Conservation (phyloP, 2,888 invertebrate genomes). For the Eugnorisma glareosa region DNA sequence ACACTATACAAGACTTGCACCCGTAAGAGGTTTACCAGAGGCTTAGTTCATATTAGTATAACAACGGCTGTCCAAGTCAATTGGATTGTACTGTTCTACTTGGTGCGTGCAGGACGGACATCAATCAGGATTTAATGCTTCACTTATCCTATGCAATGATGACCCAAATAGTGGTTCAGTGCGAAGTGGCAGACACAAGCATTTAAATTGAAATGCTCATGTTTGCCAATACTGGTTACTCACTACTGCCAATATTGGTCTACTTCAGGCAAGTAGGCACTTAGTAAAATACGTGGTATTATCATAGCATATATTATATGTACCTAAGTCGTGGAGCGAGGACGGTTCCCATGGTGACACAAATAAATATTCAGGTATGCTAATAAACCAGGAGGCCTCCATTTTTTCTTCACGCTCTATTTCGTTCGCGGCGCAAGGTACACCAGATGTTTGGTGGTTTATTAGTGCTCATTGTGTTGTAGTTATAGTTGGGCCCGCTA, state of each 20-base stretch:
- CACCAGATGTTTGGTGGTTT: conserved; percentile 43
- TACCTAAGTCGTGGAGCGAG: conserved; percentile 10
- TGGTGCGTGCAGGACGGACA: conserved; percentile 68
- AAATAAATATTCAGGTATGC: conserved; percentile 57
- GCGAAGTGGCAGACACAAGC: conserved; percentile 41
- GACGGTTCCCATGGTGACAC: conserved; percentile 44
- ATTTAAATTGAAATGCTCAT: conserved; percentile 50
- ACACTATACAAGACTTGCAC: conserved; percentile 44
- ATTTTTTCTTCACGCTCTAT: conserved; percentile 54
- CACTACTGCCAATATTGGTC: no score
- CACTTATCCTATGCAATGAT: conserved; percentile 69
- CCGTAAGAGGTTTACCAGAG: conserved; percentile 63
- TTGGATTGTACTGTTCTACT: conserved; percentile 70
- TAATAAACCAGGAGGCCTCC: conserved; percentile 39
- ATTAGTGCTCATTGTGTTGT: conserved; percentile 22
- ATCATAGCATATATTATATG: not conserved
- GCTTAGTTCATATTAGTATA: conserved; percentile 63
- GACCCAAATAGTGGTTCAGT: conserved; percentile 62
- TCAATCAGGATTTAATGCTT: conserved; percentile 75
- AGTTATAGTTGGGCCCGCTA: conserved; percentile 1
- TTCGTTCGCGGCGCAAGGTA: conserved; percentile 29
- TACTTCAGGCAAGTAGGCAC: conserved; percentile 18
- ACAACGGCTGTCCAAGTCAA: conserved; percentile 68
- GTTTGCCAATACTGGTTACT: conserved; percentile 40
- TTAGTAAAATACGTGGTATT: conserved; percentile 20